Evolutionary conservation across 2,797 vertebrate genomes (phyloP), one percentile per base, ranked within the genome.

Genomic region (Cichlasoma orientale): DNA sequence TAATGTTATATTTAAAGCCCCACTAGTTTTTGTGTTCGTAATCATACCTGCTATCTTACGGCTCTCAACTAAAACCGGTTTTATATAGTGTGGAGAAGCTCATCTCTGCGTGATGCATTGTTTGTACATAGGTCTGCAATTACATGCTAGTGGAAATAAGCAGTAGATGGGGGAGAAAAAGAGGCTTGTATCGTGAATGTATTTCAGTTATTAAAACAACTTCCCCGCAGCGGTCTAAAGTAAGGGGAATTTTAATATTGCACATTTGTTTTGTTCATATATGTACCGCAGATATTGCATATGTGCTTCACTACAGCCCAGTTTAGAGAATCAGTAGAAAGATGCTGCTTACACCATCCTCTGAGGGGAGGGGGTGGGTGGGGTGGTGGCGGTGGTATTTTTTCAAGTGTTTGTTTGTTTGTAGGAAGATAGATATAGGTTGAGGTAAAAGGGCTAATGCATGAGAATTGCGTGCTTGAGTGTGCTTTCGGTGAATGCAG

Each of bases 71-170:
- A 92, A 93, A 94, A 92, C 74, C 88, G 84, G 89, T 93, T 92
- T 93, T 93, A 94, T 94, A 93, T 91, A 94, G 92, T 93, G 82
- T 83, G 74, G 80, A 92, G 87, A 83, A 86, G 89, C 90, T 90
- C 86, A 91, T 93, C 87, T 84, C 66, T 25, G 75, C 68, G 80
- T 81, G 88, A 91, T 91, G 79, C 77, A 85, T 89, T 91, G 88
- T 90, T 91, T 87, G 87, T 87, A 85, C 56, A 73, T 77, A 72
- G 78, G 70, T 80, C 85, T 85, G 69, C 86, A 89, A 83, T 88
- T 74, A 7, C 79, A 71, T 92, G 90, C 87, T 88, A 41, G 80
- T 88, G 87, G 88, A 92, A 90, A 93, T 88, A 85, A 91, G 75
- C 77, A 82, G 74, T 82, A 76, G 84, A 89, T 80, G 29, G 6